A percentile compares a stretch with the other conserved stretches of the same genome.
These are phyloP conservation scores for Polydrusus tereticollis DNA, from an alignment of 2,888 invertebrate species.

Conservation along the genomic window DNA sequence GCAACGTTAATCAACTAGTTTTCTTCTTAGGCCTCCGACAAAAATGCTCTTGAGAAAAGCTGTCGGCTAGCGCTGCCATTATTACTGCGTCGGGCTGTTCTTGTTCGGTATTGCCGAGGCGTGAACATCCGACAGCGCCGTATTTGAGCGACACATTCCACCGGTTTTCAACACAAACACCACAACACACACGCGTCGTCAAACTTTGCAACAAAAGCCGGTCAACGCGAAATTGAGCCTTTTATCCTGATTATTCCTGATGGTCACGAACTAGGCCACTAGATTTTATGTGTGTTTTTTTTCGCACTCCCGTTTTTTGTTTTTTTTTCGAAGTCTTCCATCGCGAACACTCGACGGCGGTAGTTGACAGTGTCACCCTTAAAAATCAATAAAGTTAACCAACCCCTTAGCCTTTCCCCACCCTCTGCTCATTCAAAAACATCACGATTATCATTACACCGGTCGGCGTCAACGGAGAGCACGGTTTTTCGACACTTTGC, in stretches of 20 bases:
- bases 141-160: constrained; percentile 64
- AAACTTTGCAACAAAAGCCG: constrained; percentile 24
- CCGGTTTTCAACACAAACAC: constrained; percentile 65
- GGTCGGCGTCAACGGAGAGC: constrained; percentile 58
- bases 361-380: constrained; percentile 77
- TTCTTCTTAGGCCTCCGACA: constrained; percentile 70
- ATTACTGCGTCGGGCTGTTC: constrained; percentile 67
- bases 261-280: constrained; percentile 43
- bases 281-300: constrained; percentile 36
- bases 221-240: constrained; percentile 45
- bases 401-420: constrained; percentile 68
- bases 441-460: constrained; percentile 64
- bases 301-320: constrained; percentile 36
- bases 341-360: constrained; percentile 69
- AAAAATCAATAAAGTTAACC: constrained; percentile 75
- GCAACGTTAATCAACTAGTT: constrained; percentile 69
- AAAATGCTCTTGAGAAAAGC: constrained; percentile 68
- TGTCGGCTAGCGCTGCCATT: constrained; percentile 69
- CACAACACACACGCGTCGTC: constrained; percentile 57
- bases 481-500: constrained; percentile 47
- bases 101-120: constrained; percentile 64
- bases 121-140: constrained; percentile 60
- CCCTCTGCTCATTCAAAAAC: constrained; percentile 66
- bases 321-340: constrained; percentile 48
- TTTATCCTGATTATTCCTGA: background rate